Conservation (phyloP, 1,140 invertebrate species). For the Zaprionus inermis region DNA sequence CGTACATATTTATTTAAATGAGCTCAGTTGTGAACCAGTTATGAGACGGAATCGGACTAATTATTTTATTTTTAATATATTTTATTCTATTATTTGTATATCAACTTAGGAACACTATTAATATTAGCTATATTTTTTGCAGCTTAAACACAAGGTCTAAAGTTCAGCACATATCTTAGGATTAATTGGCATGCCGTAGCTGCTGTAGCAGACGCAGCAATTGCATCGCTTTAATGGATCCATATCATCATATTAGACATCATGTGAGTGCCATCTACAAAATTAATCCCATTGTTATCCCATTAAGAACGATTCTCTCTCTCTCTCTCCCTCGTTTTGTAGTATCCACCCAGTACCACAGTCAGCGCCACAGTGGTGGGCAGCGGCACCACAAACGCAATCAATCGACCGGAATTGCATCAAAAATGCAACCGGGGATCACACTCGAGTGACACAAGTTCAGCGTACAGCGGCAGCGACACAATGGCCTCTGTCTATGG, state of each 20-base stretch:
- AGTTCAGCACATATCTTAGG: constrained; percentile 43
- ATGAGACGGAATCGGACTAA: neutral
- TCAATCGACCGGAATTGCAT: constrained; percentile 87
- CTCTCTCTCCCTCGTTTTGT: neutral
- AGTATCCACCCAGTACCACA: constrained; percentile 76
- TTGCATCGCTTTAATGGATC: constrained; percentile 74
- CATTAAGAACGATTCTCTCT: constrained; percentile 36
- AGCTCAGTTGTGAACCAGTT: neutral
- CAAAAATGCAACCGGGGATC: constrained; percentile 93
- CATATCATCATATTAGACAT: constrained; percentile 83
- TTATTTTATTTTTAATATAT: neutral
- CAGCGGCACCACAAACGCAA: constrained; percentile 38
- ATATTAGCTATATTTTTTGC: neutral
- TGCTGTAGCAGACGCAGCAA: constrained; percentile 37
- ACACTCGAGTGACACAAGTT: constrained; percentile 97
- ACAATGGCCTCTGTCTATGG: constrained; percentile 97
- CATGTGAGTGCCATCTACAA: constrained; percentile 63
- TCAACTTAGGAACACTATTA: too few relatives aligned
- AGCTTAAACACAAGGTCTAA: constrained; percentile 47
- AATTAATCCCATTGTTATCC: constrained; percentile 40
- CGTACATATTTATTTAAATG: neutral
- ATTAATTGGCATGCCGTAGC: constrained; percentile 59
- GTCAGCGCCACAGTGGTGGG: constrained; percentile 45
- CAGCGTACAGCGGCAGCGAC: constrained; percentile 97
- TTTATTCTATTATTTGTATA: neutral